Percentiles rank a stretch among this genome's conserved stretches.
phyloP scores from a whole-genome alignment of 2,797 vertebrate genomes.

The Decapterus maruadsi region DNA sequence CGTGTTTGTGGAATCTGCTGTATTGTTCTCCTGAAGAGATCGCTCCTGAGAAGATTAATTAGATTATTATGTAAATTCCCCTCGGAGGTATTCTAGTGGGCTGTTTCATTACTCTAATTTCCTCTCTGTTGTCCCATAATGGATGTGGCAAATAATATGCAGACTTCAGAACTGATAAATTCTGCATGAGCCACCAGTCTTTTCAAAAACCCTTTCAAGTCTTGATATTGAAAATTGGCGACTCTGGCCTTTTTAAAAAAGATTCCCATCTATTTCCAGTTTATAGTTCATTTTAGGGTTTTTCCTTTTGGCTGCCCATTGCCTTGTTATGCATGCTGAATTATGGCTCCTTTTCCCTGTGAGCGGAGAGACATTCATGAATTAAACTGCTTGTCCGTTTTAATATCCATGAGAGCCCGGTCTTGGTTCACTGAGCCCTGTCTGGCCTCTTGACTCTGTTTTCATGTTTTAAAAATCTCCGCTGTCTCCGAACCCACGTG shows the following conservation, averaged over 20 bases:
- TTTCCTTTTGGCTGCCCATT: slow-evolving; percentile 47
- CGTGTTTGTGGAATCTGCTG: slow-evolving; percentile 23
- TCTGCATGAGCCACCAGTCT: slow-evolving; percentile 30
- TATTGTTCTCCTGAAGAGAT: slow-evolving; percentile 37
- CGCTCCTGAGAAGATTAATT: slow-evolving; percentile 50
- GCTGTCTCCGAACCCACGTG: slow-evolving; percentile 44
- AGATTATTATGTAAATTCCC: slow-evolving; percentile 64
- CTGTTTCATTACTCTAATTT: slow-evolving; percentile 59
- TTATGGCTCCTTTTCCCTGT: slow-evolving; percentile 32
- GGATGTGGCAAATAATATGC: slow-evolving; percentile 47
- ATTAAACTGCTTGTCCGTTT: slow-evolving; percentile 67
- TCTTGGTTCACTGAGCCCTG: slow-evolving; percentile 51
- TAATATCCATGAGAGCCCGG: slow-evolving; percentile 53
- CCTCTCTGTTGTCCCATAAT: slow-evolving; percentile 49
- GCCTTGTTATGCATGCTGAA: slow-evolving; percentile 56
- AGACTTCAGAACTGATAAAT: slow-evolving; percentile 54
- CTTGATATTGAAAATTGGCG: slow-evolving; percentile 45
- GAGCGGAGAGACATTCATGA: slow-evolving; percentile 48
- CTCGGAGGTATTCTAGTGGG: slow-evolving; percentile 47
- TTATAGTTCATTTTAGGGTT: slow-evolving; percentile 48
- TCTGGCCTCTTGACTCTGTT: slow-evolving; percentile 49
- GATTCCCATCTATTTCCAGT: slow-evolving; percentile 56
- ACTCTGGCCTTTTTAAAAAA: slow-evolving; percentile 35
- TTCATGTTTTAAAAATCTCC: slow-evolving; percentile 45
- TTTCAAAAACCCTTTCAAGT: slow-evolving; percentile 33